Conservation (phyloP, 23 tunicate species). For the Diplosoma virens region DNA sequence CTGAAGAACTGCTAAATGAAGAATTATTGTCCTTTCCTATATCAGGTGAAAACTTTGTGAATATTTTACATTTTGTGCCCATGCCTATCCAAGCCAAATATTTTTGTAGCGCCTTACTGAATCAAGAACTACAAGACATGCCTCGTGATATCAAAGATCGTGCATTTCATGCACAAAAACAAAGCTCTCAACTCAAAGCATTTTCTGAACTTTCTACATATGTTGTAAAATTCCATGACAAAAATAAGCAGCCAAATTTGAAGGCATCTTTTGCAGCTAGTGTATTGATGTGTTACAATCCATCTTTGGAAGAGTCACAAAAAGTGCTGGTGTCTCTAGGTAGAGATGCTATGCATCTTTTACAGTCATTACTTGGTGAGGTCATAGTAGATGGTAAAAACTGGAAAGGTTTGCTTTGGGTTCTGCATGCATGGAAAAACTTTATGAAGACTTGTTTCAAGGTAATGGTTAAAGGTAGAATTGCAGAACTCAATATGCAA, state of each 20-base stretch:
- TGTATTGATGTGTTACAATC: conserved; percentile 39
- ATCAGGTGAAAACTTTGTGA: conserved; percentile 13
- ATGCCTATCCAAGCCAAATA: conserved; percentile 14
- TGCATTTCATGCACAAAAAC: conserved; percentile 43
- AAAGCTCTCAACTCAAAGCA: conserved; percentile 20
- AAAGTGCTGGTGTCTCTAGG: conserved; percentile 37
- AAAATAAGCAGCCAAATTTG: conserved; percentile 66
- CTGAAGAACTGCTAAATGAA: not conserved
- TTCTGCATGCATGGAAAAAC: conserved; percentile 40
- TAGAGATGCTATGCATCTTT: conserved; percentile 40
- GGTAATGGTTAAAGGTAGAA: conserved; percentile 40
- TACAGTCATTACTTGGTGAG: conserved; percentile 65
- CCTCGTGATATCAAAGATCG: conserved; percentile 73
- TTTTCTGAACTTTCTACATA: conserved; percentile 34
- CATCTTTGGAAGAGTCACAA: conserved; percentile 13
- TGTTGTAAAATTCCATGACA: conserved; percentile 46
- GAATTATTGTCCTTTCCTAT: conserved; percentile 33
- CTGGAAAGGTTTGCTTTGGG: conserved; percentile 50
- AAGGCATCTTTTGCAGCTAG: conserved; percentile 39
- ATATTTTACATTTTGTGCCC: not conserved
- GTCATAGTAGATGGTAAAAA: conserved; percentile 69
- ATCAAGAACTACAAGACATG: conserved; percentile 44
- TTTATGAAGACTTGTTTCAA: conserved; percentile 51
- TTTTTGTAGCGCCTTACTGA: conserved; percentile 36
- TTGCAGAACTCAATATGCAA: conserved; percentile 52